These are phyloP conservation scores for Nezara viridula DNA, from an alignment of 2,888 invertebrate species.

Conservation along the genomic window DNA sequence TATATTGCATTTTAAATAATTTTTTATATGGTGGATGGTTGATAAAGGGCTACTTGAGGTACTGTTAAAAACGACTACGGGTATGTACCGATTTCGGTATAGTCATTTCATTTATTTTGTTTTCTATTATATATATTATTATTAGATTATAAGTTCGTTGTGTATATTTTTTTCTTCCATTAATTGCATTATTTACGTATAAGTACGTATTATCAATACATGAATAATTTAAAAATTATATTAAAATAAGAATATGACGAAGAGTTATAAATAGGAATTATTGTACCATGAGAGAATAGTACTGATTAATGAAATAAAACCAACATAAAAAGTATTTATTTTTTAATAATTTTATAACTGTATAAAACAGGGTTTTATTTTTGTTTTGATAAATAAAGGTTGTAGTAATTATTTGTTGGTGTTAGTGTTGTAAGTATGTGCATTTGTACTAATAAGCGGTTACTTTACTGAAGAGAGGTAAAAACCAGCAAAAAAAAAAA, in stretches of 20 bases:
- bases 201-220: neutral
- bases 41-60: neutral
- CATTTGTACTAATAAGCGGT: neutral
- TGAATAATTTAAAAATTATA: neutral
- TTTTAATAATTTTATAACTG: constrained; percentile 42
- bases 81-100: constrained; percentile 65
- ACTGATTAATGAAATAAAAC: constrained; percentile 13
- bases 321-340: constrained; percentile 37
- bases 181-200: neutral
- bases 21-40: neutral
- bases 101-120: constrained; percentile 64
- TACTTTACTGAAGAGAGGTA: neutral
- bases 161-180: constrained; percentile 49
- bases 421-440: constrained; percentile 12
- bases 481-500: neutral
- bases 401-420: constrained; percentile 16
- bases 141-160: constrained; percentile 57
- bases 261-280: neutral
- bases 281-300: constrained; percentile 27
- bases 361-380: constrained; percentile 46
- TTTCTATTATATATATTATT: constrained; percentile 58
- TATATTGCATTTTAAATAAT: neutral
- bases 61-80: constrained; percentile 63
- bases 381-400: constrained; percentile 29
- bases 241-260: neutral